Evolutionary conservation across 2,888 invertebrate genomes (phyloP).

Genomic region (Candidula unifasciata): DNA sequence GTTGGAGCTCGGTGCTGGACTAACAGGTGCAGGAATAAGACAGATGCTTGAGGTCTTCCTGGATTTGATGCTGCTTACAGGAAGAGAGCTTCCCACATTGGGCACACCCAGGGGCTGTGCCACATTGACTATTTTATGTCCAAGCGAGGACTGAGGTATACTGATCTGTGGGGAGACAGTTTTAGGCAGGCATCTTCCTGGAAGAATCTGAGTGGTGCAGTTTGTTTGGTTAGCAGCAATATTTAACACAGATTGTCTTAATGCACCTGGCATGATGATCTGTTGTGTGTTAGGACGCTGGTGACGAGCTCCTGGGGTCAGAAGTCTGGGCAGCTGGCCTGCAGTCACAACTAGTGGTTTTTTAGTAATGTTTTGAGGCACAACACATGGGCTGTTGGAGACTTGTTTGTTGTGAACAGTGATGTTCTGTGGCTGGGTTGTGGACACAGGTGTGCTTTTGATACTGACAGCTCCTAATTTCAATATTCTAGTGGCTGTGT

Average conservation of each 20-base stretch:
- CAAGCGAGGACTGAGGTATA: background rate
- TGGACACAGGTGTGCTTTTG: background rate
- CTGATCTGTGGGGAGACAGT: background rate
- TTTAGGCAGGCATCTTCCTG: background rate
- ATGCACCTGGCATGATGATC: background rate
- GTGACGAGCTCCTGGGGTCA: background rate
- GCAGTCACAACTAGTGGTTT: background rate
- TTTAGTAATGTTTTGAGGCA: constrained; percentile 6
- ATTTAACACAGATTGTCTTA: constrained; percentile 1
- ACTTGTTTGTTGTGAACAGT: background rate
- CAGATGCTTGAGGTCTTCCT: background rate
- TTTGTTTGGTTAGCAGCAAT: constrained; percentile 4
- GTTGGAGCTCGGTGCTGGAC: background rate
- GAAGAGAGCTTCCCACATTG: background rate
- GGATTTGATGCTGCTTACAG: background rate
- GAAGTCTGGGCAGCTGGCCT: constrained; percentile 1
- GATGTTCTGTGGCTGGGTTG: background rate
- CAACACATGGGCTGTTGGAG: background rate
- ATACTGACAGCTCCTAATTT: background rate
- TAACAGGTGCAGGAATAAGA: background rate
- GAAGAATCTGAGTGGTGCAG: background rate
- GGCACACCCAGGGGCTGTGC: background rate
- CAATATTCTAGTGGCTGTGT: background rate
- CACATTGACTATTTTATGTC: background rate
- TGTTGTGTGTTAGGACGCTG: background rate